Base-by-base conservation (phyloP, 2,888 invertebrate genomes). In the Synanthedon vespiformis region DNA sequence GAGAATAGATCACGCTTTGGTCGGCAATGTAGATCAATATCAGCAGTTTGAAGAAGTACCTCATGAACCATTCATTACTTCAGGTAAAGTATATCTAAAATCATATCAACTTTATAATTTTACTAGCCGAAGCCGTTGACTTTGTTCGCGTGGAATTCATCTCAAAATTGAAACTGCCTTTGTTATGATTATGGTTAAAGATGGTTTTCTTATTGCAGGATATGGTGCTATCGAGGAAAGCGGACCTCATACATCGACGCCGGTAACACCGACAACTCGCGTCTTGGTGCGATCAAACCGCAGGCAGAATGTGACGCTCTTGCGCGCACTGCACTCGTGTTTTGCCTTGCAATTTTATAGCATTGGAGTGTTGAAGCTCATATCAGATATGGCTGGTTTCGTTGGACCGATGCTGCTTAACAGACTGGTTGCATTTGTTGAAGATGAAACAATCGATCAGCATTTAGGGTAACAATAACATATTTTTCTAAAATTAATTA, bases 371-470 rank as follows among this genome's bases (percentile, higher is more conserved):
- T 77, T 97, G 11, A 95, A 95, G 76, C 89, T 99, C 48, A 70
- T 93, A 4, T 92, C 95, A 0, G 98, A 99, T 71, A 89, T 90
- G 65, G 88, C 94, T 2, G 93, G 93, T 1, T 99, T 99, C 82
- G 93, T 93, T 16, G 96, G 96, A 0, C 99, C 99, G 0, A 78
- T 99, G 55, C 82, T 99, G 40, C 88, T 99, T 1, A 96, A 95
- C 69, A 90, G 89, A 66, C 85, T 99, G 34, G 92, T 99, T 2
- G 84, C 88, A 22, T 96, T 92, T 70, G 92, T 96, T 56, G 93
- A 95, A 74, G 90, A 92, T 62, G 90, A 90, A 61, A 85, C 88
- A 34, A 92, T 93, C 61, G 90, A 92, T 58, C 77, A 90, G 53
- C 88, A 88, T 65, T 63, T 77, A 92, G 69, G 93, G 95, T 94